These are phyloP conservation scores for Hypomecis punctinalis DNA, from an alignment of 2,888 invertebrate genomes.

Conservation along the genomic window DNA sequence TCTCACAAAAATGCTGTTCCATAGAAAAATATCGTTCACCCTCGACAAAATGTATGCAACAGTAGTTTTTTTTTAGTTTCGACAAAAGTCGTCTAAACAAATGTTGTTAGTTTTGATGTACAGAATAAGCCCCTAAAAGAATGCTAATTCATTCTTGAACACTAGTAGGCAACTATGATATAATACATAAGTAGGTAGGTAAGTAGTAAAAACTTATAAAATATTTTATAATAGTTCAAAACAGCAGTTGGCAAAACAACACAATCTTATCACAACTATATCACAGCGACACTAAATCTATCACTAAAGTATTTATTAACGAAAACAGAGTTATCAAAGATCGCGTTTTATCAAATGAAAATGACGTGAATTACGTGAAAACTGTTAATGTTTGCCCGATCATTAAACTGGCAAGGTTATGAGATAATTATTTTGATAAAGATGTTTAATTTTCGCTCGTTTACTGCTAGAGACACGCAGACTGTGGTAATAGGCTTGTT, in stretches of 20 bases:
- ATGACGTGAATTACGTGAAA: conserved; percentile 46
- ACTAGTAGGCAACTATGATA: too few relatives aligned
- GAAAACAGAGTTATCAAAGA: conserved; percentile 24
- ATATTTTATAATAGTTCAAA: not conserved
- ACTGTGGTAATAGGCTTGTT: conserved; percentile 18
- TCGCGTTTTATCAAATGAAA: conserved; percentile 35
- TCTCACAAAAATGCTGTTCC: too few relatives aligned
- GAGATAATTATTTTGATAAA: conserved; percentile 30
- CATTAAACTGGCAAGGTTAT: conserved; percentile 50
- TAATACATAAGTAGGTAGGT: too few relatives aligned
- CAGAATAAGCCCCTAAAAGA: too few relatives aligned
- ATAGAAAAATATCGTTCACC: too few relatives aligned
- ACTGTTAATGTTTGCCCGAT: conserved; percentile 40
- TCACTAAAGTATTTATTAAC: conserved; percentile 40
- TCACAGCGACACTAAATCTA: conserved; percentile 1
- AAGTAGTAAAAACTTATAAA: not conserved
- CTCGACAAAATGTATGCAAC: too few relatives aligned
- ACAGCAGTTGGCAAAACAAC: not conserved
- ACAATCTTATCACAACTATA: conserved; percentile 12
- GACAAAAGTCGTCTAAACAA: too few relatives aligned
- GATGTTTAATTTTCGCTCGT: conserved; percentile 22
- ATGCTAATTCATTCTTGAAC: too few relatives aligned
- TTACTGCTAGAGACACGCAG: conserved; percentile 14
- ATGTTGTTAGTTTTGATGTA: too few relatives aligned
- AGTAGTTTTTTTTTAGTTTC: too few relatives aligned